These are phyloP conservation scores for Sebastes schlegelii DNA, from an alignment of 2,113 vertebrate genomes.

Conservation along the genomic window DNA sequence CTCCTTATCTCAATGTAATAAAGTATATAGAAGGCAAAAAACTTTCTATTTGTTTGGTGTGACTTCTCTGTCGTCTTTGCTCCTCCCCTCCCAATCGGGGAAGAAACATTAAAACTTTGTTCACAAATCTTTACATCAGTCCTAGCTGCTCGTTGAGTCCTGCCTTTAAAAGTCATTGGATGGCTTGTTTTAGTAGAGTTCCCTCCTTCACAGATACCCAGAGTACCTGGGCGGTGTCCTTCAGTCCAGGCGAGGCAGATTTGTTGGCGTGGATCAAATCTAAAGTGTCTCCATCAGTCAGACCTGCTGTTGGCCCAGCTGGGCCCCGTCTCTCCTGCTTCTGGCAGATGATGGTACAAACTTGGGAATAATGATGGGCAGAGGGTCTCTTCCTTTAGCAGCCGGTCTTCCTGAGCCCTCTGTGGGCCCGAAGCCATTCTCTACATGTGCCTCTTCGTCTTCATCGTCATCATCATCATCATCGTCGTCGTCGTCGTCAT, in stretches of 20 bases:
- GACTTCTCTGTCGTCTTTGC: constrained; percentile 61
- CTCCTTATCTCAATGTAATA: constrained; percentile 69
- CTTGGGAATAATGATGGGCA: constrained; percentile 80
- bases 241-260: constrained; percentile 75
- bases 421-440: constrained; percentile 85
- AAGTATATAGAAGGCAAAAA: constrained; percentile 80
- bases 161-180: constrained; percentile 58
- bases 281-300: constrained; percentile 54
- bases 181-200: constrained; percentile 73
- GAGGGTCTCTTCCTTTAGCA: constrained; percentile 87
- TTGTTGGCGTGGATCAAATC: constrained; percentile 67
- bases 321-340: constrained; percentile 65
- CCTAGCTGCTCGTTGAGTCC: constrained; percentile 70
- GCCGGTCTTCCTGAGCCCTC: constrained; percentile 82
- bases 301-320: constrained; percentile 80
- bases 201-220: constrained; percentile 10
- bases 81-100: constrained; percentile 19
- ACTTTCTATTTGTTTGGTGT: constrained; percentile 71
- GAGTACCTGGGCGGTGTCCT: constrained; percentile 35
- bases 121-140: constrained; percentile 59
- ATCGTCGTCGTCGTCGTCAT: constrained; percentile 83
- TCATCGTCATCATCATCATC: constrained; percentile 90
- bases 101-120: constrained; percentile 49
- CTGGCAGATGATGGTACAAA: constrained; percentile 80
- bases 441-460: constrained; percentile 71